Conservation (phyloP, 2,113 vertebrate genomes). For the Barnardius zonarius region DNA sequence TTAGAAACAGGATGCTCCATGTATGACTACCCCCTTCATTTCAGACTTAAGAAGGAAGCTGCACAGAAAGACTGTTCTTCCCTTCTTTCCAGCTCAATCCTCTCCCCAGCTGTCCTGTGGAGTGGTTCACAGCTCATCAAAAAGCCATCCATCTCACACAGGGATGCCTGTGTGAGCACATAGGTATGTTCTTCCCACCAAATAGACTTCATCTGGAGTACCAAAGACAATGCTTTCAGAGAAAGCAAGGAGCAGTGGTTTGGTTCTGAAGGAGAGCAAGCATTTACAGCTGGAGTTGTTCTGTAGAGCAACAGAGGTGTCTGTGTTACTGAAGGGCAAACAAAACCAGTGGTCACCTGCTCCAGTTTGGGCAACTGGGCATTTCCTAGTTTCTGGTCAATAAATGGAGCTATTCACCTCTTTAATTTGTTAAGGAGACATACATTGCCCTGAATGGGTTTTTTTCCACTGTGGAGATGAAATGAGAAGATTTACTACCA, state of each 20-base stretch:
- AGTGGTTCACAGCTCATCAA: not conserved
- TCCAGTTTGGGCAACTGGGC: not conserved
- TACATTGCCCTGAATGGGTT: not conserved
- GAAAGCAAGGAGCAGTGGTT: not conserved
- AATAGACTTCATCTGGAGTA: not conserved
- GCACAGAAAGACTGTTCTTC: not conserved
- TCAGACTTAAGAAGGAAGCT: not conserved
- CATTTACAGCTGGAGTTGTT: not conserved
- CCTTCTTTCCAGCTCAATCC: not conserved
- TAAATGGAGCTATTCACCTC: not conserved
- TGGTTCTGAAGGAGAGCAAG: not conserved
- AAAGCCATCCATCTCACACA: not conserved
- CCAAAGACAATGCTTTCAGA: not conserved
- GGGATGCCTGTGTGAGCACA: not conserved
- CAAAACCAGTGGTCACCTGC: not conserved
- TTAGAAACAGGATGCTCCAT: not conserved
- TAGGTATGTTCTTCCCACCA: not conserved
- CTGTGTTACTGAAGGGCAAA: not conserved
- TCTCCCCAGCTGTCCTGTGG: not conserved
- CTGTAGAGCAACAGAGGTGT: not conserved
- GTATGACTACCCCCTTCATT: not conserved
- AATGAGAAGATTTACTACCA: not conserved
- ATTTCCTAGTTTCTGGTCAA: not conserved
- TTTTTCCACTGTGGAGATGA: not conserved
- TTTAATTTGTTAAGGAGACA: not conserved